Conservation (phyloP, 1,140 invertebrate species). For the Leptonema lineaticorne region DNA sequence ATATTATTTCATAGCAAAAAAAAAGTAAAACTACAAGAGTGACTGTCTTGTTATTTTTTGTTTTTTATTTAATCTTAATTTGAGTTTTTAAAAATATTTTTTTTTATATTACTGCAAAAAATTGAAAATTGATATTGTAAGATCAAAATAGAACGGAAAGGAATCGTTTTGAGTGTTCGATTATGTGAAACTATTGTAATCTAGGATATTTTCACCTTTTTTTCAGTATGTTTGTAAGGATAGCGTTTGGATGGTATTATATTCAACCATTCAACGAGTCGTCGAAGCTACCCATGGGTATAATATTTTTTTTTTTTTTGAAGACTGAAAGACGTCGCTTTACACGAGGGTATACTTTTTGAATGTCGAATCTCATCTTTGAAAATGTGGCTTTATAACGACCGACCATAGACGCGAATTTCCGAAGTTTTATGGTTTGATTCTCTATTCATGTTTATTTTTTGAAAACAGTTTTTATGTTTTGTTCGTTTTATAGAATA, state of each 20-base stretch:
- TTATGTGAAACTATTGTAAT: too few species aligned
- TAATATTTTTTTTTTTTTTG: too few species aligned
- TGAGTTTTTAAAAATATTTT: too few species aligned
- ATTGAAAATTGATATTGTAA: too few species aligned
- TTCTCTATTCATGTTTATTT: constrained; percentile 5
- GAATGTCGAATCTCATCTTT: background rate
- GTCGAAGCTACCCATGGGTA: background rate
- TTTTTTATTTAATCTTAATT: too few species aligned
- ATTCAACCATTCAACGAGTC: background rate
- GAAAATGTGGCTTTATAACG: background rate
- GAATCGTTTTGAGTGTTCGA: background rate
- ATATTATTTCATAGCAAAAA: too few species aligned
- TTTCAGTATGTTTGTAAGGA: too few species aligned
- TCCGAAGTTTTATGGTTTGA: background rate
- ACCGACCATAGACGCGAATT: background rate
- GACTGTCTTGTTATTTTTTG: too few species aligned
- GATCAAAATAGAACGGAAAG: background rate
- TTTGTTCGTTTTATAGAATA: too few species aligned
- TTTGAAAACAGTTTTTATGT: background rate
- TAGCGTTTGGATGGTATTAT: background rate
- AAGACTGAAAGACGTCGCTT: background rate
- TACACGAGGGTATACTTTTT: background rate
- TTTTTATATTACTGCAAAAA: too few species aligned
- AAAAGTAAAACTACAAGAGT: too few species aligned
- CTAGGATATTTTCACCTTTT: background rate